phyloP scores from a whole-genome alignment of 2,797 vertebrate genomes.

The Pristis pectinata region DNA sequence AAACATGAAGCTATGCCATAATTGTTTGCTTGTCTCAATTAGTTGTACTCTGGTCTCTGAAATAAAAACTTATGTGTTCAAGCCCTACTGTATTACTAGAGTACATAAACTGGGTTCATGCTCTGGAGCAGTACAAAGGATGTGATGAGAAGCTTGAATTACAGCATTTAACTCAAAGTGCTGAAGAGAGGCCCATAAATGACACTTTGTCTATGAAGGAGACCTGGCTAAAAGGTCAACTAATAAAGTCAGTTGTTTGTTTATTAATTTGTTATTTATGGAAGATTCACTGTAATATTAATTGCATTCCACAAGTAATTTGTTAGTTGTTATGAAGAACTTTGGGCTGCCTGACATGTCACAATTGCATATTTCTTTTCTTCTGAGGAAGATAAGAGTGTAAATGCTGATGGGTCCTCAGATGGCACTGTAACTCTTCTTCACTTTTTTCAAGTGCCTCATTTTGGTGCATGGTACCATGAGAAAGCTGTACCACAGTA shows the following conservation, averaged over 20 bases:
- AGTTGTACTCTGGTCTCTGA: background rate
- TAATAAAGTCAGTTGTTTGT: background rate
- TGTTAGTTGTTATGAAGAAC: background rate
- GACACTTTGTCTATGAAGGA: background rate
- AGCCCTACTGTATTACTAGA: background rate
- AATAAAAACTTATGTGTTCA: background rate
- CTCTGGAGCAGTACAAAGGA: background rate
- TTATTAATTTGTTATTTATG: background rate
- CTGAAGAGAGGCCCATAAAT: background rate
- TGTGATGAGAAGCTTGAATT: background rate
- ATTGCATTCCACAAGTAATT: background rate
- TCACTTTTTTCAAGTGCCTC: background rate
- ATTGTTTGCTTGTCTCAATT: background rate
- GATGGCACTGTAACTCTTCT: background rate
- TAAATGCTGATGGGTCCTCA: background rate
- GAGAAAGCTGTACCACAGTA: background rate
- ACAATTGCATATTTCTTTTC: background rate
- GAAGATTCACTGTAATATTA: background rate
- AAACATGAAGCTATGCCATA: background rate
- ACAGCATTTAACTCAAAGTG: background rate
- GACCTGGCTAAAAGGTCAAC: background rate
- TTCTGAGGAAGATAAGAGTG: background rate
- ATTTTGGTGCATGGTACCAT: background rate
- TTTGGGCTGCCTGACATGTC: background rate
- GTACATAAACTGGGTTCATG: background rate